A percentile compares a stretch with the other conserved stretches of the same genome.
phyloP scores from a whole-genome alignment of 2,888 invertebrate species.

The Chydorus sphaericus region DNA sequence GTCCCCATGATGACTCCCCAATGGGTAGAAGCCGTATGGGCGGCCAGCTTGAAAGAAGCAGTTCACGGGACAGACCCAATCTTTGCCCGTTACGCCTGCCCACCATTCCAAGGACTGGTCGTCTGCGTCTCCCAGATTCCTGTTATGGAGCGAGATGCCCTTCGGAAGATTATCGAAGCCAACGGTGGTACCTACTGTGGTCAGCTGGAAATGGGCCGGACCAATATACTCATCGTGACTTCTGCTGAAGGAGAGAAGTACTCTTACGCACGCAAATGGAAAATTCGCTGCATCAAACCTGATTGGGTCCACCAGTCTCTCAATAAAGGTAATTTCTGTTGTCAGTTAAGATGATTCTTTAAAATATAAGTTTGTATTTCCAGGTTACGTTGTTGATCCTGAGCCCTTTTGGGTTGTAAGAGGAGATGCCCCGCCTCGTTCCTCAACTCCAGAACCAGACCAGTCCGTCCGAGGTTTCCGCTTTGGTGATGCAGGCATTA shows the following conservation, averaged over 20 bases:
- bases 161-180: constrained; percentile 49
- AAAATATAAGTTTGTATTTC: too few relatives aligned
- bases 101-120: constrained; percentile 59
- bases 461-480: background rate
- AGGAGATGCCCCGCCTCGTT: background rate
- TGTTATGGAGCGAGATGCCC: constrained; percentile 43
- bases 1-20: constrained; percentile 57
- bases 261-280: constrained; percentile 40
- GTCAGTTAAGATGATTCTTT: too few relatives aligned
- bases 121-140: constrained; percentile 63
- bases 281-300: constrained; percentile 51
- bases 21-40: constrained; percentile 74
- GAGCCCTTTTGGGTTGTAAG: constrained; percentile 11
- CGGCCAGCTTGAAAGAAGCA: constrained; percentile 44
- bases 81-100: constrained; percentile 46
- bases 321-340: too few relatives aligned
- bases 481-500: background rate
- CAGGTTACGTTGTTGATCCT: constrained; percentile 12
- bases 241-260: constrained; percentile 53
- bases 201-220: constrained; percentile 35
- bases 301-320: constrained; percentile 71
- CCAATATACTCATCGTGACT: constrained; percentile 38
- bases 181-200: constrained; percentile 51
- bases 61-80: constrained; percentile 45
- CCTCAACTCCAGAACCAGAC: constrained; percentile 5